Evolutionary conservation across 2,113 vertebrate genomes (phyloP).

Genomic region (Mola mola): DNA sequence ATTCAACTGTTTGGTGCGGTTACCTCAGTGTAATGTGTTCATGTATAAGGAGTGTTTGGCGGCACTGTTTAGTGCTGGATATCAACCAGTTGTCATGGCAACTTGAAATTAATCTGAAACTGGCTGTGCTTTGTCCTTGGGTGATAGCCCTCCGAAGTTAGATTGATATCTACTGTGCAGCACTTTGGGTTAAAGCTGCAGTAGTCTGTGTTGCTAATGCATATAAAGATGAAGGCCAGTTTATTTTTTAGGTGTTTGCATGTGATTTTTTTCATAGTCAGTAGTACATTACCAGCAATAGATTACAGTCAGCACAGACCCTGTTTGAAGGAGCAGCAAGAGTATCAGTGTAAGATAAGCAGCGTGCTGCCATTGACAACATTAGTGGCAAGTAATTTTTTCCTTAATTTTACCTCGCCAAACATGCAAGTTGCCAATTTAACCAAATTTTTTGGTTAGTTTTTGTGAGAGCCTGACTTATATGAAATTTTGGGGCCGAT

Average conservation of each 20-base stretch:
- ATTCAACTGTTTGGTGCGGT: conserved; percentile 7
- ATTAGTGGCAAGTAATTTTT: too few relatives aligned
- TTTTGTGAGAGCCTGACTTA: too few relatives aligned
- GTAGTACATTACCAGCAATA: neutral
- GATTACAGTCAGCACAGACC: too few relatives aligned
- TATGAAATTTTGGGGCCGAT: too few relatives aligned
- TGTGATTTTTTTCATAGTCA: neutral
- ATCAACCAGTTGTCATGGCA: conserved; percentile 70
- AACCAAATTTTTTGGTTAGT: too few relatives aligned
- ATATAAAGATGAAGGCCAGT: conserved; percentile 10
- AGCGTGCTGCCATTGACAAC: too few relatives aligned
- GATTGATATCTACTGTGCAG: conserved; percentile 39
- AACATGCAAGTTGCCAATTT: too few relatives aligned
- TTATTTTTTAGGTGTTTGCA: neutral
- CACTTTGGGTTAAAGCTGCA: conserved; percentile 11
- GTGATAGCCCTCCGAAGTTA: conserved; percentile 49
- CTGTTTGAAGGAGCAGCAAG: neutral
- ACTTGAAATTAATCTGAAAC: conserved; percentile 63
- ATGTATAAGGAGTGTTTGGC: conserved; percentile 21
- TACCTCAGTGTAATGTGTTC: conserved; percentile 22
- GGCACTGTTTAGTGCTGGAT: conserved; percentile 48
- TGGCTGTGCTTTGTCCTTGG: conserved; percentile 63
- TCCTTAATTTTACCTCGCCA: too few relatives aligned
- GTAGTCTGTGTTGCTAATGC: neutral
- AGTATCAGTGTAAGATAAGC: neutral